These are phyloP conservation scores for Drosophila mimetica DNA, from an alignment of 2,888 invertebrate genomes.

Conservation along the genomic window DNA sequence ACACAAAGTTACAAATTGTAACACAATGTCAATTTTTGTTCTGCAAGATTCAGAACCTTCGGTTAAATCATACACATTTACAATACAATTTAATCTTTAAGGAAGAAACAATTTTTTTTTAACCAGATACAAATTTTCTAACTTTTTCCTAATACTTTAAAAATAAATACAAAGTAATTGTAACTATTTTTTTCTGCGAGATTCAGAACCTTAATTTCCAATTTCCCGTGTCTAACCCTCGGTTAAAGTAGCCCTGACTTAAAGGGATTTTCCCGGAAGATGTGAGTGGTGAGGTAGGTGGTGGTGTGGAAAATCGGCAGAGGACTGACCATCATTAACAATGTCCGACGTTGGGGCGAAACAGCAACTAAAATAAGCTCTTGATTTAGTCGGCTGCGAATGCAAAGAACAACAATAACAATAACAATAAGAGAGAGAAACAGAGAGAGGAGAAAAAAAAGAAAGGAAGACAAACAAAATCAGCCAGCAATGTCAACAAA, in stretches of 20 bases:
- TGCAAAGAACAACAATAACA: constrained; percentile 27
- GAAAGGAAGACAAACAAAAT: constrained; percentile 23
- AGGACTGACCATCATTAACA: constrained; percentile 31
- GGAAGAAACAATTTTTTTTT: too few relatives aligned
- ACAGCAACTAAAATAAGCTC: constrained; percentile 37
- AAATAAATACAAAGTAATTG: too few relatives aligned
- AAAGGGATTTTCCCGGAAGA: constrained; percentile 5
- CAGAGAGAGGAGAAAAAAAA: neutral
- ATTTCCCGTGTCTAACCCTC: constrained; percentile 1
- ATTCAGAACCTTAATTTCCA: neutral
- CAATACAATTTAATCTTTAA: too few relatives aligned
- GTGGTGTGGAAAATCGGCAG: neutral
- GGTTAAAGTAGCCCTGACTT: constrained; percentile 13
- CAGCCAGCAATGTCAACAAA: constrained; percentile 61
- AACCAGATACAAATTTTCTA: too few relatives aligned
- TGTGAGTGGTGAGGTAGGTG: neutral
- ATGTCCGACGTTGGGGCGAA: constrained; percentile 3
- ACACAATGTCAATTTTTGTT: too few relatives aligned
- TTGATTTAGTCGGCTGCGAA: constrained; percentile 39
- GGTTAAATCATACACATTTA: too few relatives aligned
- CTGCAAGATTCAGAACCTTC: too few relatives aligned
- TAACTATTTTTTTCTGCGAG: neutral
- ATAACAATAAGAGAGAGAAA: constrained; percentile 15
- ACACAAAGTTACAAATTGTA: too few relatives aligned
- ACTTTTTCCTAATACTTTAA: too few relatives aligned